These are phyloP conservation scores for Hyaena hyaena DNA, from an alignment of 2,113 vertebrate species.

Conservation along the genomic window DNA sequence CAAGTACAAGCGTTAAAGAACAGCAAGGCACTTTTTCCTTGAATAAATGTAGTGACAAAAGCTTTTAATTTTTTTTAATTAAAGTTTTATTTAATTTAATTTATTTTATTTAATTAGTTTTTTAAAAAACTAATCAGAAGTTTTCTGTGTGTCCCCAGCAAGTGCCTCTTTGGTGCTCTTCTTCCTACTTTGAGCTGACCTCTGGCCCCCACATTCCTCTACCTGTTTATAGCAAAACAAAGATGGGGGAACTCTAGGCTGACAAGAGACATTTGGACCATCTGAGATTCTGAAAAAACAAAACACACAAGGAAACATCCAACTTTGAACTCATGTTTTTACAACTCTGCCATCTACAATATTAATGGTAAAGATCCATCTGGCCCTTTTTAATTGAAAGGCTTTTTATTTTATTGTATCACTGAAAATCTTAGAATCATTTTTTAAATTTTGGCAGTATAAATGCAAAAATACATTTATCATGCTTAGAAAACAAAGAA, in stretches of 20 bases:
- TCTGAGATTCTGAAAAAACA: slow-evolving; percentile 21
- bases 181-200: slow-evolving; percentile 37
- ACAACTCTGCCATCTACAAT: not conserved
- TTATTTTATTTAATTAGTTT: too few species aligned
- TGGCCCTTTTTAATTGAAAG: not conserved
- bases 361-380: not conserved
- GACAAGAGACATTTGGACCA: not conserved
- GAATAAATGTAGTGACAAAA: not conserved
- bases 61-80: not conserved
- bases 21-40: not conserved
- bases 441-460: not conserved
- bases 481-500: not conserved
- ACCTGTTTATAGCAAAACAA: slow-evolving; percentile 62
- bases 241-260: not conserved
- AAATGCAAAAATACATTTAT: not conserved
- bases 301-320: not conserved
- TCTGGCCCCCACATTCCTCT: slow-evolving; percentile 52
- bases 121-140: not conserved
- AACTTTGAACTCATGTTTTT: not conserved
- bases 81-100: not conserved
- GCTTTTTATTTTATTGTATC: slow-evolving; percentile 39
- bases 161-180: not conserved
- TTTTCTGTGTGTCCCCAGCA: not conserved
- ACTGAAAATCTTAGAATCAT: not conserved
- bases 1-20: not conserved